phyloP scores from a whole-genome alignment of 2,113 vertebrate genomes.

The Equus quagga region DNA sequence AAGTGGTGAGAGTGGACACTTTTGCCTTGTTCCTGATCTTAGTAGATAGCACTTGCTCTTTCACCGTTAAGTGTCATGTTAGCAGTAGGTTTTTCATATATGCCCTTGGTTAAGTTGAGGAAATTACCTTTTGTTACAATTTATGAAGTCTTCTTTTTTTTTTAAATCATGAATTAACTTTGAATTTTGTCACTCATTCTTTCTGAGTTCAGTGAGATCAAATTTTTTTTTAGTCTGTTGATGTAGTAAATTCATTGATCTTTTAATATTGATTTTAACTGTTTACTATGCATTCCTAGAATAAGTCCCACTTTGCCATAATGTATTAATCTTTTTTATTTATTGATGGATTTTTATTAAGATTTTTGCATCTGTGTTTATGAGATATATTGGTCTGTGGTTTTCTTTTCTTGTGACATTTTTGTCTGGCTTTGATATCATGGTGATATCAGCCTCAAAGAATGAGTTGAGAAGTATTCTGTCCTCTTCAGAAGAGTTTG shows the following conservation, averaged over 20 bases:
- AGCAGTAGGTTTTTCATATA: not conserved
- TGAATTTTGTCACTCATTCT: slow-evolving; percentile 20
- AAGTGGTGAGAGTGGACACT: not conserved
- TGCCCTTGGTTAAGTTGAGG: not conserved
- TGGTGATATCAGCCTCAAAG: not conserved
- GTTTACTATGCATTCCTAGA: not conserved
- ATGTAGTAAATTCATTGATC: not conserved
- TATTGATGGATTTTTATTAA: not conserved
- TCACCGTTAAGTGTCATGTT: not conserved
- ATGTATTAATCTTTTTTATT: not conserved
- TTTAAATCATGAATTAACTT: not conserved
- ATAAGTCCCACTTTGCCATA: not conserved
- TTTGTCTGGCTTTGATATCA: not conserved
- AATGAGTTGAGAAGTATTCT: not conserved
- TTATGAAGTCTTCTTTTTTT: not conserved
- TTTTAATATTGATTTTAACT: not conserved
- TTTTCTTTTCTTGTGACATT: not conserved
- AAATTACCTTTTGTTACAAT: not conserved
- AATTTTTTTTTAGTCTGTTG: not conserved
- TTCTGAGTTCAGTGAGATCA: not conserved
- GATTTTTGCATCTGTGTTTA: not conserved
- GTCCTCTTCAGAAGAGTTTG: not conserved
- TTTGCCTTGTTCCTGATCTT: not conserved
- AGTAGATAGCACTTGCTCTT: not conserved
- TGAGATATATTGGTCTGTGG: not conserved